Percentiles rank a stretch among this genome's conserved stretches.
Conservation (phyloP, 2,888 invertebrate genomes). For the Cataglyphis altisquamis region DNA sequence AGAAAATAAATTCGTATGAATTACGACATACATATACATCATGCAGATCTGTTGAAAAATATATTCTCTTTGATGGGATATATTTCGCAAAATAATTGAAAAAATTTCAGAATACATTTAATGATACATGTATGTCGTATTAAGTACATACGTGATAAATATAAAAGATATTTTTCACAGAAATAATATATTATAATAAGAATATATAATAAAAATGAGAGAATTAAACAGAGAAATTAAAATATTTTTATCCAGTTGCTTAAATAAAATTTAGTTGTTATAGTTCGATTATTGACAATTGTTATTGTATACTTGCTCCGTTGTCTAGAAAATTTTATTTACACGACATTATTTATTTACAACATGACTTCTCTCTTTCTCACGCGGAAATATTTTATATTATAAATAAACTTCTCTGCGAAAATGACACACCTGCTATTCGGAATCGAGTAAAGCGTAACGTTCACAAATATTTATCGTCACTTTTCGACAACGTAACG, state of each 20-base stretch:
- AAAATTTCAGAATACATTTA: neutral
- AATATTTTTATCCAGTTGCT: neutral
- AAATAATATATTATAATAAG: neutral
- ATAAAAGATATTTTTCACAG: neutral
- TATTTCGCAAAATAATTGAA: neutral
- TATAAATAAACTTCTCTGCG: neutral
- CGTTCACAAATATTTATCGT: conserved; percentile 23
- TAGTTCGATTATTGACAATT: neutral
- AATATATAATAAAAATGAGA: neutral
- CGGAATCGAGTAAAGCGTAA: neutral
- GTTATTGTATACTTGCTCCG: neutral
- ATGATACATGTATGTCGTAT: neutral
- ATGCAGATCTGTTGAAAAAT: neutral
- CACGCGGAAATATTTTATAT: neutral
- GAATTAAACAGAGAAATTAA: neutral
- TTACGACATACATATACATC: neutral
- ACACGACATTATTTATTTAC: neutral
- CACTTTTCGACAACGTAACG: neutral
- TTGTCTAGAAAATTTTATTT: neutral
- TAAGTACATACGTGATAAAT: neutral
- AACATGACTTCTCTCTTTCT: neutral
- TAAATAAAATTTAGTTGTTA: neutral
- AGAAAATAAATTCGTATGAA: neutral
- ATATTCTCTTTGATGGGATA: neutral
- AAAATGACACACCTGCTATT: neutral